Conservation (phyloP, 2,888 invertebrate genomes). For the Drosophila histrio region DNA sequence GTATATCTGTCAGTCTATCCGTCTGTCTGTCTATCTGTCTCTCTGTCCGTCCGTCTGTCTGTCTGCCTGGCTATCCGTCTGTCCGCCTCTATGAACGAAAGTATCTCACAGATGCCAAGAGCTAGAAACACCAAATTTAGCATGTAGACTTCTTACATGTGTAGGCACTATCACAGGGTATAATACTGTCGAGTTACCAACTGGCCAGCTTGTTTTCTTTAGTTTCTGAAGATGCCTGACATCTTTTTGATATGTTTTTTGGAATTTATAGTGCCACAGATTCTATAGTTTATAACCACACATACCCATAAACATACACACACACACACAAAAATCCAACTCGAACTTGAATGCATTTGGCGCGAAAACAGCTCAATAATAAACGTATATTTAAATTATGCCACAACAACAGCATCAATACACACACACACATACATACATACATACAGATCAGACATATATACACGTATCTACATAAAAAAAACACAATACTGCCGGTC, state of each 20-base stretch:
- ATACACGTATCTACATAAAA: slow-evolving; percentile 8
- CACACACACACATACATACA: not conserved
- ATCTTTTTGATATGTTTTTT: slow-evolving; percentile 19
- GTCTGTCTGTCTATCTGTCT: too few species aligned
- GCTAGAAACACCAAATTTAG: too few species aligned
- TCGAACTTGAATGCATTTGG: slow-evolving; percentile 44
- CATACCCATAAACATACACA: not conserved
- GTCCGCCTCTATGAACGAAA: too few species aligned
- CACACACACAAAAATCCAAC: slow-evolving; percentile 6
- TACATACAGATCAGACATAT: not conserved
- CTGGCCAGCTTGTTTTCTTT: not conserved
- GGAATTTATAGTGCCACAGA: slow-evolving; percentile 13
- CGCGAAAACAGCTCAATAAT: slow-evolving; percentile 41
- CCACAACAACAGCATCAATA: slow-evolving; percentile 19
- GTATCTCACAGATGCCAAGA: too few species aligned
- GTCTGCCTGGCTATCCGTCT: too few species aligned
- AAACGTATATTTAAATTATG: slow-evolving; percentile 39
- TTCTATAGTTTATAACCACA: slow-evolving; percentile 12
- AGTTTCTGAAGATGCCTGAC: slow-evolving; percentile 12
- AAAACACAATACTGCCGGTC: slow-evolving; percentile 44
- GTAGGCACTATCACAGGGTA: too few species aligned
- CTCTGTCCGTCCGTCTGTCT: too few species aligned
- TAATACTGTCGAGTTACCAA: too few species aligned
- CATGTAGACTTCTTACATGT: too few species aligned
- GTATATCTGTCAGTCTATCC: too few species aligned